Base-by-base conservation (phyloP, 2,797 vertebrate species). In the Urophycis tenuis region DNA sequence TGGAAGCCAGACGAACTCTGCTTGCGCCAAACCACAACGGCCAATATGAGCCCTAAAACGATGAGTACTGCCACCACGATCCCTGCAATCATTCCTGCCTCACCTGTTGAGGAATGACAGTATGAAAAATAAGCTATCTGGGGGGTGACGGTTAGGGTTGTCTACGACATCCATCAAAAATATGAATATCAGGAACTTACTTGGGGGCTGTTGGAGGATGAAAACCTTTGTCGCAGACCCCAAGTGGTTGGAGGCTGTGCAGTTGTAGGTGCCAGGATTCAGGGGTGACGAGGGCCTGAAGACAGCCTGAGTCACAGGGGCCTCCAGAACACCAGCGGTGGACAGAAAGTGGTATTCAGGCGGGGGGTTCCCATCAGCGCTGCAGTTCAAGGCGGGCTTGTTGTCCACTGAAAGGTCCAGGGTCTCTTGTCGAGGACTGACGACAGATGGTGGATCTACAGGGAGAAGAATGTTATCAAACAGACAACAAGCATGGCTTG, bases 381-480 rank as follows among this genome's bases (percentile, higher is more conserved):
- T 81, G 85, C 92, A 93, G 71, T 87, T 71, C 36, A 93, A 82
- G 4, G 3, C 67, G 0, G 85, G 22, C 17, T 76, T 3, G 0
- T 22, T 1, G 5, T 30, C 17, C 34, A 29, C 9, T 15, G 3
- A 0, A 8, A 85, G 1, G 8, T 86, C 77, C 34, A 88, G 5
- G 0, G 29, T 85, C 83, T 89, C 85, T 1, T 70, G 67, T 22
- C 2, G 17, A 32, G 83, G 36, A 3, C 29, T 0, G 0, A 0
- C 0, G 73, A 91, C 87, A 3, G 17, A 6, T 7, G 92, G 91
- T 1, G 82, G 31, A 69, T 91, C 92, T 93, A 80, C 78, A 19
- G 31, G 76, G 3, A 78, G 5, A 73, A 6, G 72, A 22, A 72
- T 5, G 22, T 67, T 29, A 29, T 10, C 9, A 67, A 29, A 53